Conservation (phyloP, 53 echinoderm and acorn worm genomes). For the Holothuria leucospilota region DNA sequence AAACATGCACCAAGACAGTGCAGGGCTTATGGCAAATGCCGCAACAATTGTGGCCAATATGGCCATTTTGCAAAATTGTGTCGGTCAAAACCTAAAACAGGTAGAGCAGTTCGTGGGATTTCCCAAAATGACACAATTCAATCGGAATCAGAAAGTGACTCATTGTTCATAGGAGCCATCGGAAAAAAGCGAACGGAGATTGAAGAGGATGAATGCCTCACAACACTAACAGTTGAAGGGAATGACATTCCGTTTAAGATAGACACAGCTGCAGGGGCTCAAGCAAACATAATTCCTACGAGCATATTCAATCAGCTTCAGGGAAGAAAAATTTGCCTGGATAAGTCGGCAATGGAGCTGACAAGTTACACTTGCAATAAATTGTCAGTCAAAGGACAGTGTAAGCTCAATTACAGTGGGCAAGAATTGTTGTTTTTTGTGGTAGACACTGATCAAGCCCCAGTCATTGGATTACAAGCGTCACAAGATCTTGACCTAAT, state of each 20-base stretch:
- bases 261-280: conserved; percentile 59
- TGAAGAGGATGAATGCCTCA: background rate
- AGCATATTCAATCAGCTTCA: conserved; percentile 28
- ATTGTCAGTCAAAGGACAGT: conserved; percentile 7
- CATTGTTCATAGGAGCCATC: conserved; percentile 24
- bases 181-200: background rate
- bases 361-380: conserved; percentile 45
- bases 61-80: conserved; percentile 10
- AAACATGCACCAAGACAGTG: conserved; percentile 13
- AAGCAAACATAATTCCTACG: conserved; percentile 52
- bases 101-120: background rate
- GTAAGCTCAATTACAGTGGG: conserved; percentile 8
- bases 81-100: conserved; percentile 22
- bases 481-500: conserved; percentile 4
- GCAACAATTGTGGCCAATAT: conserved; percentile 38
- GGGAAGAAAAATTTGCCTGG: background rate
- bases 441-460: conserved; percentile 1
- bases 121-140: background rate
- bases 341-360: background rate
- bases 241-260: conserved; percentile 54
- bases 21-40: conserved; percentile 23
- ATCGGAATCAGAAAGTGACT: background rate
- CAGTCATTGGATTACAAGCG: background rate
- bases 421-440: background rate
- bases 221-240: conserved; percentile 25